phyloP scores from a whole-genome alignment of 2,113 vertebrate genomes.

The Romanogobio albipinnatus region DNA sequence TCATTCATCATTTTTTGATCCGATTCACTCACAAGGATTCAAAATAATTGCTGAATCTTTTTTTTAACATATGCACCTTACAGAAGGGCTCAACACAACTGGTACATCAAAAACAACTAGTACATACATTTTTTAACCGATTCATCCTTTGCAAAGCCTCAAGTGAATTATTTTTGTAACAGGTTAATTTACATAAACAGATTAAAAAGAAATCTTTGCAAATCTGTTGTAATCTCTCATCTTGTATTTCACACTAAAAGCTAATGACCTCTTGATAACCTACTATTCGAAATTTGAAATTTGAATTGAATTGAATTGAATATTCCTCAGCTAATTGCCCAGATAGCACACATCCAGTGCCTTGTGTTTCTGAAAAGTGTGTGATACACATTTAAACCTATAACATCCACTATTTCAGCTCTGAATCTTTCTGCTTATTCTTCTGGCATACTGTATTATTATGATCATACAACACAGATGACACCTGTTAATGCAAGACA shows the following conservation, averaged over 20 bases:
- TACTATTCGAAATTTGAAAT: no score
- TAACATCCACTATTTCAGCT: not conserved
- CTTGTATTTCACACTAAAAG: not conserved
- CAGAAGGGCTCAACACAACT: not conserved
- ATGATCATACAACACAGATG: not conserved
- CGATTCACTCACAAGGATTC: not conserved
- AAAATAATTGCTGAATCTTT: not conserved
- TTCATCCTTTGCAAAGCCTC: not conserved
- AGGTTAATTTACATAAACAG: not conserved
- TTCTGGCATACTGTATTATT: slow-evolving; percentile 16
- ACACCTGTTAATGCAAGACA: not conserved
- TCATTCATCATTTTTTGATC: not conserved
- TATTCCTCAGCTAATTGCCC: not conserved
- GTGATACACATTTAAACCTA: not conserved
- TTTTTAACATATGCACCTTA: not conserved
- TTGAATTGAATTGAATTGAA: no score
- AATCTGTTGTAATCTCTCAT: not conserved
- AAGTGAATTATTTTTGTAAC: not conserved
- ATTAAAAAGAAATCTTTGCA: not conserved
- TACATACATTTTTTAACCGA: not conserved
- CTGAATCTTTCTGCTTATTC: not conserved
- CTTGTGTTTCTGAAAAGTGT: not conserved
- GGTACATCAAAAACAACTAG: not conserved
- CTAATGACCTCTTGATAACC: slow-evolving; percentile 7
- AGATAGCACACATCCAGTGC: not conserved